phyloP scores from a whole-genome alignment of 2,888 invertebrate genomes.

The Cheilosia urbana region DNA sequence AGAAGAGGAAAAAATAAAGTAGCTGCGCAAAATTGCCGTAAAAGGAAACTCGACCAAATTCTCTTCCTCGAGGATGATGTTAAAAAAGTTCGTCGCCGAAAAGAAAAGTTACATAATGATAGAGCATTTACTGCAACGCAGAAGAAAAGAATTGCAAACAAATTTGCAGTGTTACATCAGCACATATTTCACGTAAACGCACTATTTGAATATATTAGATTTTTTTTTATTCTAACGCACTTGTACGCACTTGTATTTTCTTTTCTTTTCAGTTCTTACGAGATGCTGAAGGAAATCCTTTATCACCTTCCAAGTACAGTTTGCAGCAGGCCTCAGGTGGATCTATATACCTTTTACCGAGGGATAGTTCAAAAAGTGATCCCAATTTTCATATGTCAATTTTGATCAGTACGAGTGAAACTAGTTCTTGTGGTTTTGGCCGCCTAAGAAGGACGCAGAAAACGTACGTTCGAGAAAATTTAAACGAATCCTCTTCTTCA shows the following conservation, averaged over 20 bases:
- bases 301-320: slow-evolving; percentile 93
- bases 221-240: neutral
- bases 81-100: slow-evolving; percentile 92
- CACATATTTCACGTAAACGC: slow-evolving; percentile 94
- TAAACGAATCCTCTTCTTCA: slow-evolving; percentile 6
- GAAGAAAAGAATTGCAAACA: slow-evolving; percentile 92
- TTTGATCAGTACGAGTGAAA: slow-evolving; percentile 34
- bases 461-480: neutral
- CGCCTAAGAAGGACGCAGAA: slow-evolving; percentile 23
- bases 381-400: slow-evolving; percentile 42
- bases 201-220: neutral
- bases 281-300: slow-evolving; percentile 94
- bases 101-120: slow-evolving; percentile 90
- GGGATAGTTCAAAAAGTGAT: slow-evolving; percentile 81
- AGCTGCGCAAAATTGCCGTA: slow-evolving; percentile 99
- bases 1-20: slow-evolving; percentile 97
- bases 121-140: slow-evolving; percentile 90
- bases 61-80: slow-evolving; percentile 96
- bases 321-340: slow-evolving; percentile 96
- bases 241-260: too few species aligned
- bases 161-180: slow-evolving; percentile 93
- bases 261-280: slow-evolving; percentile 88
- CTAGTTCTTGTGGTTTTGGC: neutral
- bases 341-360: slow-evolving; percentile 93
- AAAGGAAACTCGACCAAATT: slow-evolving; percentile 97